phyloP scores from a whole-genome alignment of 2,888 invertebrate genomes.

The Ametastegia equiseti region DNA sequence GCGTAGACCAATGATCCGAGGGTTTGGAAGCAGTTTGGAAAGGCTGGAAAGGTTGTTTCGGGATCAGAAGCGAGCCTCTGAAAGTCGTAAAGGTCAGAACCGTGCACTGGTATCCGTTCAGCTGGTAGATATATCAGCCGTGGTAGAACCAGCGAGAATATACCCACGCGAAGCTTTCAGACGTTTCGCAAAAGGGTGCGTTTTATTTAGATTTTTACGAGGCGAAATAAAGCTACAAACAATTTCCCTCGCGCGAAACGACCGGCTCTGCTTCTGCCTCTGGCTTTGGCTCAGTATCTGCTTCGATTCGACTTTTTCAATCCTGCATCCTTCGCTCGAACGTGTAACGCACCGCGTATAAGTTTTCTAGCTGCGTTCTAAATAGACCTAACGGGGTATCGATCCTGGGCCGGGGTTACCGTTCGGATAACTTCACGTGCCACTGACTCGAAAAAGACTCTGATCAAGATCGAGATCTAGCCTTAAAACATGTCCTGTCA shows the following conservation, averaged over 20 bases:
- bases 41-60: neutral
- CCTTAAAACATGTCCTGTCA: neutral
- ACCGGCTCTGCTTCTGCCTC: conserved; percentile 52
- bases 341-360: conserved; percentile 9
- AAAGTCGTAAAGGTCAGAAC: conserved; percentile 13
- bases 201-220: conserved; percentile 57
- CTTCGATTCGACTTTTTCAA: conserved; percentile 20
- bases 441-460: neutral
- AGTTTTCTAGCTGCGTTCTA: conserved; percentile 21
- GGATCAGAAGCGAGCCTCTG: neutral
- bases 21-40: neutral
- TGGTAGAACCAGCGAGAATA: neutral
- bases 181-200: conserved; percentile 43
- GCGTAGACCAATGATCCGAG: neutral
- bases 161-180: conserved; percentile 5
- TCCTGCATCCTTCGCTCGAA: conserved; percentile 4
- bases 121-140: neutral
- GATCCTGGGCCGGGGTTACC: neutral
- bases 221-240: conserved; percentile 53
- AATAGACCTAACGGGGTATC: conserved; percentile 30
- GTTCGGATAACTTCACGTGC: conserved; percentile 19
- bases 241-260: conserved; percentile 52
- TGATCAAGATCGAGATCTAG: conserved; percentile 10
- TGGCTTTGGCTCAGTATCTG: conserved; percentile 43
- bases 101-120: neutral